Base-by-base conservation (phyloP, 2,888 invertebrate species). In the Calameuta filiformis region DNA sequence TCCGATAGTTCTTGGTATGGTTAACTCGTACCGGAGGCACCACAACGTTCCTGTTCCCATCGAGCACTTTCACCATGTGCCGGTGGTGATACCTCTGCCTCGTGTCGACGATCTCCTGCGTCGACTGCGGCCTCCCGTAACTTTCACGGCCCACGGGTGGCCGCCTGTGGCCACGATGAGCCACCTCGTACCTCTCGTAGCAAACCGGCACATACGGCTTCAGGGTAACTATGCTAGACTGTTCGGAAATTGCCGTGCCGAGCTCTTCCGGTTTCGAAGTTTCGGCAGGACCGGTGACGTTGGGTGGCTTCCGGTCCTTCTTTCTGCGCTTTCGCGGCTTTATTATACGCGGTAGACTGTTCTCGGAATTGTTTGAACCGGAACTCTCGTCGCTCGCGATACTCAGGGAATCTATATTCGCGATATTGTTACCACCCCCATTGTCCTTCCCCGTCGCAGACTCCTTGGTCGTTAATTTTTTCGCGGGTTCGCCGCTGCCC, bases 271-370 rank as follows among this genome's bases (percentile, higher is more conserved):
- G 34, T 75, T 77, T 77, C 56, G 77, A 56, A 12, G 71, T 73
- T 75, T 80, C 78, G 11, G 37, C 56, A 23, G 56, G 23, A 56
- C 56, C 56, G 37, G 73, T 69, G 69, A 75, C 93, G 85, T 93
- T 93, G 83, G 93, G 92, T 68, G 96, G 96, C 92, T 97, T 96
- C 85, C 97, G 93, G 90, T 97, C 97, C 92, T 97, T 97, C 94
- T 97, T 97, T 90, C 97, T 95, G 76, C 97, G 94, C 90, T 97
- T 97, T 75, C 97, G 93, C 11, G 97, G 97, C 91, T 97, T 97
- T 87, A 97, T 97, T 83, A 97, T 97, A 85, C 97, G 94, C 83
- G 97, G 97, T 88, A 97, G 92, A 92, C 96, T 96, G 83, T 95
- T 96, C 89, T 96, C 96, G 12, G 95, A 93, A 79, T 93, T 93